These are phyloP conservation scores for Falco punctatus DNA, from an alignment of 2,113 vertebrate species.

Conservation along the genomic window DNA sequence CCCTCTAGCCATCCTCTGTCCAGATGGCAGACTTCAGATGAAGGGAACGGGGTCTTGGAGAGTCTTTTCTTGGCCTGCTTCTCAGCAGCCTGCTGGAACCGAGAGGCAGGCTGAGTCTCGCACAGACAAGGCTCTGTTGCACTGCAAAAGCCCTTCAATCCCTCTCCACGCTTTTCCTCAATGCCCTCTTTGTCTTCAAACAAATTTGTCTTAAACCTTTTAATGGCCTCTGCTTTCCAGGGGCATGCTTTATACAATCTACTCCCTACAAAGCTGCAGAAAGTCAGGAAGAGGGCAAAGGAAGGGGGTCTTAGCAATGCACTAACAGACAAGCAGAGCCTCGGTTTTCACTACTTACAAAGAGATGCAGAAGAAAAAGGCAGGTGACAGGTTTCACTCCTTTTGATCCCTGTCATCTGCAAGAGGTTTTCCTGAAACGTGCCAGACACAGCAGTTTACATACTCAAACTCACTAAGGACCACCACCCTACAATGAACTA, in stretches of 20 bases:
- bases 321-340: not conserved
- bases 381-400: not conserved
- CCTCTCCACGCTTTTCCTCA: slow-evolving; percentile 41
- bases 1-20: slow-evolving; percentile 61
- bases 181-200: slow-evolving; percentile 63
- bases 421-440: not conserved
- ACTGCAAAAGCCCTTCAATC: slow-evolving; percentile 28
- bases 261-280: slow-evolving; percentile 34
- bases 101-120: slow-evolving; percentile 33
- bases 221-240: slow-evolving; percentile 63
- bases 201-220: slow-evolving; percentile 60
- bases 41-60: slow-evolving; percentile 44
- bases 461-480: not conserved
- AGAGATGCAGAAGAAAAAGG: not conserved
- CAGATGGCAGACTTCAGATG: slow-evolving; percentile 65
- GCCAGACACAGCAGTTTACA: not conserved
- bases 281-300: slow-evolving; percentile 22
- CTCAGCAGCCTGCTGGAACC: slow-evolving; percentile 58
- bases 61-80: slow-evolving; percentile 61
- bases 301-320: not conserved
- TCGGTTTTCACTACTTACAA: not conserved
- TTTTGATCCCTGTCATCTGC: not conserved
- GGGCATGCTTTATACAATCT: slow-evolving; percentile 33
- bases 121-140: slow-evolving; percentile 62
- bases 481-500: not conserved